Evolutionary conservation across 37 sponge, comb jelly and placozoan species (phyloP).

Genomic region (Crambe crambe): DNA sequence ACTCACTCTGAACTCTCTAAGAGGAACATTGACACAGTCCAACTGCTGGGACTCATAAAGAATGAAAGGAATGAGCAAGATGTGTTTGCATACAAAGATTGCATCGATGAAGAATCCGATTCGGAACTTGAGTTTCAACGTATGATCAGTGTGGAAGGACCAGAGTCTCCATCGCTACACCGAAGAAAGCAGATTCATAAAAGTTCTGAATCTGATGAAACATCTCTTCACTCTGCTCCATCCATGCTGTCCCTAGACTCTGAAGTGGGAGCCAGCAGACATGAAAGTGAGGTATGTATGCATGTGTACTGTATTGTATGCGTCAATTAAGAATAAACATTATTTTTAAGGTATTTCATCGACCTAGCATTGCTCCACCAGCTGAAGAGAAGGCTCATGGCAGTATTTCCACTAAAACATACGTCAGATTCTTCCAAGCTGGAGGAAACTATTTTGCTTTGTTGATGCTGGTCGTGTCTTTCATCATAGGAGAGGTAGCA

Average conservation of each 20-base stretch:
- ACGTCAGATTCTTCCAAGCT: slow-evolving; percentile 51
- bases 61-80: neutral
- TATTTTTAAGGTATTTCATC: neutral
- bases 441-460: slow-evolving; percentile 55
- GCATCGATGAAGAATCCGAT: neutral
- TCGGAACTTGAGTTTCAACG: neutral
- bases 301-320: neutral
- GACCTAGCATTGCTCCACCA: neutral
- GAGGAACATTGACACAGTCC: slow-evolving; percentile 13
- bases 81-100: slow-evolving; percentile 7
- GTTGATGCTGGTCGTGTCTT: neutral
- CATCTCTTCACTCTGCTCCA: slow-evolving; percentile 10
- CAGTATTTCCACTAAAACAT: slow-evolving; percentile 52
- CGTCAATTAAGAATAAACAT: no score
- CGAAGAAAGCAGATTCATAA: neutral
- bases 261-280: neutral
- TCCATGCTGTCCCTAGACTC: slow-evolving; percentile 22
- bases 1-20: slow-evolving; percentile 13
- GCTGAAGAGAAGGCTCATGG: slow-evolving; percentile 25
- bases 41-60: slow-evolving; percentile 17
- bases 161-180: neutral
- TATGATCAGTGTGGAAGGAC: neutral
- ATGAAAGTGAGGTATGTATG: neutral
- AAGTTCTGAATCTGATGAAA: neutral
- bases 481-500: slow-evolving; percentile 4